These are phyloP conservation scores for Laupala kohalensis DNA, from an alignment of 1,140 invertebrate species.

Conservation along the genomic window DNA sequence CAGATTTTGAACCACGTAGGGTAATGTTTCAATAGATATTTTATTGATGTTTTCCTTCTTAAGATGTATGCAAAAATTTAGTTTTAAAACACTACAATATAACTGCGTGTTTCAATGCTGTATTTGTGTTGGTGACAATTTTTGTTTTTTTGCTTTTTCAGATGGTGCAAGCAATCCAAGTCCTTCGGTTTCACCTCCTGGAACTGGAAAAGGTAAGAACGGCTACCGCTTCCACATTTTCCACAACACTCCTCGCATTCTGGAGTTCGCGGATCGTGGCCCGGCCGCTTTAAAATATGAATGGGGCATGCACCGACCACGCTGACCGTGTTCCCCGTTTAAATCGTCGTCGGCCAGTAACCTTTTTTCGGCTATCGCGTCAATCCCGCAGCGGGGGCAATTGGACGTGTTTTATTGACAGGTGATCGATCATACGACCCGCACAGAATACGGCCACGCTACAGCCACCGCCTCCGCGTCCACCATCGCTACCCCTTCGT, in stretches of 20 bases:
- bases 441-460: neutral
- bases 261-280: neutral
- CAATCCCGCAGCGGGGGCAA: neutral
- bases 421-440: neutral
- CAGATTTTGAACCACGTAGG: no score
- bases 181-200: slow-evolving; percentile 99
- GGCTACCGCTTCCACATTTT: neutral
- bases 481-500: no score
- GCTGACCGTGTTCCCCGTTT: neutral
- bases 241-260: neutral
- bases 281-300: neutral
- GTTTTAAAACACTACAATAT: no score
- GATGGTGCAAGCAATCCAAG: slow-evolving; percentile 99
- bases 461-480: no score
- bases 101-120: no score
- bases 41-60: no score
- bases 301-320: no score
- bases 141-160: slow-evolving; percentile 49
- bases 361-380: neutral
- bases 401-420: neutral
- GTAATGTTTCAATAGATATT: no score
- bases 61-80: no score
- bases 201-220: slow-evolving; percentile 99
- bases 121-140: no score
- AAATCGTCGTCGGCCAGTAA: neutral